Evolutionary conservation across 2,797 vertebrate species (phyloP), one percentile per base, ranked within the genome.

Genomic region (Meriones psammophilus): DNA sequence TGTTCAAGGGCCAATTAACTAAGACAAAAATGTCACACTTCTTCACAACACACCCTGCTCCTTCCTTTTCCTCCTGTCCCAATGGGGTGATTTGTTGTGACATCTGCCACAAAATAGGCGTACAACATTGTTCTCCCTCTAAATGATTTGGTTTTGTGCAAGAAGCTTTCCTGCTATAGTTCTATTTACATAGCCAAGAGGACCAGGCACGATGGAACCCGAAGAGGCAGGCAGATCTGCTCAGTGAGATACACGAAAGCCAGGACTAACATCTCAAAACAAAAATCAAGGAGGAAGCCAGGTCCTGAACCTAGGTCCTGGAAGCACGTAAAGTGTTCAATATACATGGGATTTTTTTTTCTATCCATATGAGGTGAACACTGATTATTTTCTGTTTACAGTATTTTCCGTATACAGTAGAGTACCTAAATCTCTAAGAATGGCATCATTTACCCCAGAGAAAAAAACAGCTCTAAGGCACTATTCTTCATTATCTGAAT

Each of bases 181-280:
- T 94, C 68, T 89, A 1, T 92, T 94, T 93, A 92, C 0, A 54
- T 89, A 73, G 81, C 28, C 54, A 84, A 88, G 24, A 39, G n/a
- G n/a, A 26, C 24, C 24, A 12, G 54, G 24, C 24, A 58, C 1
- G 1, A 58, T 30, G 54, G 54, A 5, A 39, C 50, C 24, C 1
- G 10, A 15, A 54, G 18, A 26, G 64, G 62, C 7, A 26, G 66
- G 50, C 66, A 69, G 46, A 58, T 73, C 68, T 88, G 71, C 26
- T 58, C 30, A 87, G 85, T 86, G 84, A 86, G 13, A 1, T 69
- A 3, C 14, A 46, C 2, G 50, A 56, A 33, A 73, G 24, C 9
- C 8, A 39, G 68, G 8, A 69, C 64, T 50, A 33, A 20, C 42
- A 10, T 50, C 46, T 26, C 54, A 8, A 74, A 81, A 58, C 24